A percentile compares a stretch with the other conserved stretches of the same genome.
Evolutionary conservation across 2,888 invertebrate species (phyloP).

Genomic region (Harpagoxenus sublaevis): DNA sequence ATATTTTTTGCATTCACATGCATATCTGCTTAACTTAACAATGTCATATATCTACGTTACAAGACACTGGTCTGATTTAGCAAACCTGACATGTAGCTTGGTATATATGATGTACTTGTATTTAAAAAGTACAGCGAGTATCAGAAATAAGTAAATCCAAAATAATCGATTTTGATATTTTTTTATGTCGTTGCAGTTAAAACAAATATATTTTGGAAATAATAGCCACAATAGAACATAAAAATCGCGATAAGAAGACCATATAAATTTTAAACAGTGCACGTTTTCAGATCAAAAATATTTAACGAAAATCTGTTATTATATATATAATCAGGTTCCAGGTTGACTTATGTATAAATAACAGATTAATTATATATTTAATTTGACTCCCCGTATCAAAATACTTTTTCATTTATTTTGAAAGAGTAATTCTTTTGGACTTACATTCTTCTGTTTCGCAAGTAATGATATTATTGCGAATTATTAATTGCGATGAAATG

Average conservation of each 20-base stretch:
- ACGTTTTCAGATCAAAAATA: not conserved
- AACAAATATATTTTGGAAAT: not conserved
- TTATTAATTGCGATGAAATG: not conserved
- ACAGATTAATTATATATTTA: not conserved
- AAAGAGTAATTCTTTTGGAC: not conserved
- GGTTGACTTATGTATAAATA: not conserved
- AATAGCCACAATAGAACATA: not conserved
- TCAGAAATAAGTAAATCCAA: slow-evolving; percentile 19
- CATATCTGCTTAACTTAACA: slow-evolving; percentile 7
- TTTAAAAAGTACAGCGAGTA: slow-evolving; percentile 6
- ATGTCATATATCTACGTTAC: slow-evolving; percentile 2
- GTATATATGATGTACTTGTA: not conserved
- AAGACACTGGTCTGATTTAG: slow-evolving; percentile 20
- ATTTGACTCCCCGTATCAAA: not conserved
- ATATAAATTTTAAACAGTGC: not conserved
- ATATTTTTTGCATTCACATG: not conserved
- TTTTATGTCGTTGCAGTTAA: not conserved
- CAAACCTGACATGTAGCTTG: not conserved
- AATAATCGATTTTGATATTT: not conserved
- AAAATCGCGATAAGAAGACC: not conserved
- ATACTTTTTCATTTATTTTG: not conserved
- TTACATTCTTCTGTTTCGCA: slow-evolving; percentile 4
- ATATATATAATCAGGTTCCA: not conserved
- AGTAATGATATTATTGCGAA: slow-evolving; percentile 1
- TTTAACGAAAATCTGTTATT: not conserved